These are phyloP conservation scores for Heliconius himera DNA, from an alignment of 1,140 invertebrate species.

Conservation along the genomic window DNA sequence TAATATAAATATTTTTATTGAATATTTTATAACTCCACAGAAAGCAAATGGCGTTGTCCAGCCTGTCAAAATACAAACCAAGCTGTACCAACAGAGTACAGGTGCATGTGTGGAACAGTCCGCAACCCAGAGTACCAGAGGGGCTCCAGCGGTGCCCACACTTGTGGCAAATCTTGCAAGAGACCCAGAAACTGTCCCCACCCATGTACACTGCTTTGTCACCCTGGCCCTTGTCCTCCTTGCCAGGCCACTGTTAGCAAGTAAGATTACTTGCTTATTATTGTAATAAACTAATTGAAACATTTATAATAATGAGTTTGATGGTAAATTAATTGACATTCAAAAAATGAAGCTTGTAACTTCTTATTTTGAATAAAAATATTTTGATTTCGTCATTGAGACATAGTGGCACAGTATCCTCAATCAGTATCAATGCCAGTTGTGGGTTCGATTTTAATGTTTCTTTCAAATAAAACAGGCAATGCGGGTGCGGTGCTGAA, in stretches of 20 bases:
- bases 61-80: conserved; percentile 91
- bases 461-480: conserved; percentile 68
- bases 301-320: no score
- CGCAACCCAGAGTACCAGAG: conserved; percentile 88
- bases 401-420: no score
- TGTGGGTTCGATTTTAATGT: conserved; percentile 43
- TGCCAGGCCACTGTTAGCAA: conserved; percentile 85
- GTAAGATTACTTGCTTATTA: conserved; percentile 42
- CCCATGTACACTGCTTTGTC: conserved; percentile 93
- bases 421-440: no score
- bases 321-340: no score
- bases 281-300: neutral
- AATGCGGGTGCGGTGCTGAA: conserved; percentile 89
- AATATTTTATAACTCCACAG: conserved; percentile 57
- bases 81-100: conserved; percentile 87
- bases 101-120: conserved; percentile 92
- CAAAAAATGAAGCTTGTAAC: no score
- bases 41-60: conserved; percentile 95
- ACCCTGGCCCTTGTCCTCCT: conserved; percentile 94
- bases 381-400: no score
- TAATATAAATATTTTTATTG: no score
- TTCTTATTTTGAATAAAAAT: no score
- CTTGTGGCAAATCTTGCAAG: conserved; percentile 93
- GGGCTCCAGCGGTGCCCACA: conserved; percentile 89
- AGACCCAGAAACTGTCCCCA: conserved; percentile 88